A percentile compares a stretch with the other conserved stretches of the same genome.
Evolutionary conservation across 2,888 invertebrate species (phyloP).

Genomic region (Isoperla grammatica): DNA sequence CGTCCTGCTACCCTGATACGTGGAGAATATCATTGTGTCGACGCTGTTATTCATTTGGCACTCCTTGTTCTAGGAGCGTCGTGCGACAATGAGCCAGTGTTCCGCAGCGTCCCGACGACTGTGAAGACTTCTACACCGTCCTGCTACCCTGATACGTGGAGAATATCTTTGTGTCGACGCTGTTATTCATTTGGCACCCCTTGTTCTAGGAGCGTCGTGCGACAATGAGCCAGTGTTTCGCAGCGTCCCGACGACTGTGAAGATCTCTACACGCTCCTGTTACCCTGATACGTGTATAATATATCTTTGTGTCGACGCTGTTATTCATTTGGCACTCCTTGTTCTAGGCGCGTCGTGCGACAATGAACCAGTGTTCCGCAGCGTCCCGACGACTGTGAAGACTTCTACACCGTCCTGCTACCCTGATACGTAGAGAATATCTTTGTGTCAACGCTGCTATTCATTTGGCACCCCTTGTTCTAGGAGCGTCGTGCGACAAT

Average conservation of each 20-base stretch:
- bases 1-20: constrained; percentile 70
- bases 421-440: constrained; percentile 72
- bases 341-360: neutral
- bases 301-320: constrained; percentile 29
- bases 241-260: constrained; percentile 68
- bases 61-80: neutral
- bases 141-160: constrained; percentile 72
- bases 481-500: no score
- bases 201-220: neutral
- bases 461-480: no score
- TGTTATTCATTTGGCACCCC: no score
- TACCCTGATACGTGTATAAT: constrained; percentile 70
- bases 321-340: no score
- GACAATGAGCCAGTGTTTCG: constrained; percentile 47
- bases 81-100: constrained; percentile 39
- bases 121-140: constrained; percentile 69
- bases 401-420: constrained; percentile 65
- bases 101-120: constrained; percentile 65
- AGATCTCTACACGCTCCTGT: constrained; percentile 66
- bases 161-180: no score
- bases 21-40: no score
- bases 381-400: constrained; percentile 68
- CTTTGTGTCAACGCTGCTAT: no score
- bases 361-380: constrained; percentile 50
- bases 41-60: no score